Evolutionary conservation across 2,113 vertebrate genomes (phyloP).

Genomic region (Circaetus cinerascens): DNA sequence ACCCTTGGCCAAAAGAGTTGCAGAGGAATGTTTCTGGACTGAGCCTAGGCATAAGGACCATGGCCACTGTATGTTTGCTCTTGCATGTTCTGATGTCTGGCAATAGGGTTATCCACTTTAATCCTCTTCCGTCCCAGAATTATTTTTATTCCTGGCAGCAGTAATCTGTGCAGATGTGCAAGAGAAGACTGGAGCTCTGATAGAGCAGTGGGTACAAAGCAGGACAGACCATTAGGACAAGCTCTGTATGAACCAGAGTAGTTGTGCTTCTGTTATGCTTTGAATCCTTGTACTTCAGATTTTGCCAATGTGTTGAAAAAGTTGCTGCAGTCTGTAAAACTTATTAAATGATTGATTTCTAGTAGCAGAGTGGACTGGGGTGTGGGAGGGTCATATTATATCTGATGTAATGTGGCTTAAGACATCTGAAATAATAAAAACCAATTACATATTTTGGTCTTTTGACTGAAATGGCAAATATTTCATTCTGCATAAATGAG

Average conservation of each 20-base stretch:
- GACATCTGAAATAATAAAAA: slow-evolving; percentile 14
- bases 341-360: not conserved
- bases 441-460: not conserved
- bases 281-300: not conserved
- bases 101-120: not conserved
- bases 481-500: not conserved
- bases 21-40: not conserved
- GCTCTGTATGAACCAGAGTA: not conserved
- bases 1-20: not conserved
- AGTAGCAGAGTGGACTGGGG: not conserved
- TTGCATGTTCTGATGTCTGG: not conserved
- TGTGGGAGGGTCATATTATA: not conserved
- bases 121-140: not conserved
- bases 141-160: not conserved
- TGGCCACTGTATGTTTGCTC: not conserved
- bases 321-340: not conserved
- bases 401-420: not conserved
- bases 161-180: not conserved
- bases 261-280: not conserved
- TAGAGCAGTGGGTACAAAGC: not conserved
- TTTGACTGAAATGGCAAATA: not conserved
- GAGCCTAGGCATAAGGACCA: not conserved
- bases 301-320: not conserved
- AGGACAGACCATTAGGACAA: not conserved
- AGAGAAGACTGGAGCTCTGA: not conserved